Conservation (phyloP, 2,797 vertebrate species). For the Pseudochaenichthys georgianus region DNA sequence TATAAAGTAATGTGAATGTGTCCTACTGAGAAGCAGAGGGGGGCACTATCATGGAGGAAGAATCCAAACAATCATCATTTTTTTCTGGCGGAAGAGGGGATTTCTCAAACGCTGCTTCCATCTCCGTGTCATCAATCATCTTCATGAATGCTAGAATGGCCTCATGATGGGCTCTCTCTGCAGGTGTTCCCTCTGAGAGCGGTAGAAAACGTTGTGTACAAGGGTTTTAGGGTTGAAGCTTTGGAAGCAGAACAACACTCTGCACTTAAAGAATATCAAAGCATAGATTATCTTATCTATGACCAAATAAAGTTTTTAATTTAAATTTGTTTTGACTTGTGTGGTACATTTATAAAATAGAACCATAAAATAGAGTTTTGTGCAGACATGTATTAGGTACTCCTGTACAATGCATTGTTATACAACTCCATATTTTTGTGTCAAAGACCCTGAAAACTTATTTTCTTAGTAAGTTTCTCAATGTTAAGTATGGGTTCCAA, state of each 20-base stretch:
- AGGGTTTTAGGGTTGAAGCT: slow-evolving; percentile 45
- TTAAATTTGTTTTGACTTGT: neutral
- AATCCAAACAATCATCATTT: slow-evolving; percentile 72
- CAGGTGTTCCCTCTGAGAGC: slow-evolving; percentile 79
- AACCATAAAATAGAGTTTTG: neutral
- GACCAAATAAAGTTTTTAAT: neutral
- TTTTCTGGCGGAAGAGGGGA: slow-evolving; percentile 59
- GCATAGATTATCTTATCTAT: slow-evolving; percentile 9
- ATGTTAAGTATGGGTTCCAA: neutral
- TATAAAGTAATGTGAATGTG: slow-evolving; percentile 54
- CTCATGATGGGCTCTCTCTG: slow-evolving; percentile 80
- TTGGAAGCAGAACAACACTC: slow-evolving; percentile 74
- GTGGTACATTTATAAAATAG: neutral
- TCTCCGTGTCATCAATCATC: slow-evolving; percentile 77
- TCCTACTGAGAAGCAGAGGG: slow-evolving; percentile 55
- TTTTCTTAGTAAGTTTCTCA: neutral
- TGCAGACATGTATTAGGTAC: neutral
- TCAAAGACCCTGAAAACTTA: neutral
- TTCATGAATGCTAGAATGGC: slow-evolving; percentile 80
- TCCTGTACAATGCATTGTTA: neutral
- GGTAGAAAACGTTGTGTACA: slow-evolving; percentile 70
- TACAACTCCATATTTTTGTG: neutral
- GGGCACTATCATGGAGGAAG: slow-evolving; percentile 47
- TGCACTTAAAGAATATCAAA: slow-evolving; percentile 77
- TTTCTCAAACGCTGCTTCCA: slow-evolving; percentile 71